These are phyloP conservation scores for Enhydra lutris DNA, from an alignment of 2,113 vertebrate genomes.

Conservation along the genomic window DNA sequence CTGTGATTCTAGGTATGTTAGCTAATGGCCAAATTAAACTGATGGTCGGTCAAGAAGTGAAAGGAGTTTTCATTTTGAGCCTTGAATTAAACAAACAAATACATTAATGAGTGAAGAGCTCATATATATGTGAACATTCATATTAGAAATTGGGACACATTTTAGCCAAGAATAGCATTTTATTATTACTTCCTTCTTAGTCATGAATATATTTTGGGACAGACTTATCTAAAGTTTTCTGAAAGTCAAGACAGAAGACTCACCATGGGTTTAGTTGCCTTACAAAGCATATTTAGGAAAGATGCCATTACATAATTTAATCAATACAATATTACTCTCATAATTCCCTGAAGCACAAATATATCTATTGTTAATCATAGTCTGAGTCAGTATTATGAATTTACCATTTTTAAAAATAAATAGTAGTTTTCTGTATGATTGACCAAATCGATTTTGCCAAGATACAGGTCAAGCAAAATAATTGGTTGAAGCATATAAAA, in stretches of 20 bases:
- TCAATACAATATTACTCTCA: neutral
- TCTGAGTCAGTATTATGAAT: neutral
- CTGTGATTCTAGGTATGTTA: neutral
- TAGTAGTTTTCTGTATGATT: neutral
- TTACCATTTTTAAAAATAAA: neutral
- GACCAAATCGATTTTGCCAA: neutral
- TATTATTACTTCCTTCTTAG: conserved; percentile 18
- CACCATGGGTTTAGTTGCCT: neutral
- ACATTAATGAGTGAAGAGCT: neutral
- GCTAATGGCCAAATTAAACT: neutral
- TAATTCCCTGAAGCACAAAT: neutral
- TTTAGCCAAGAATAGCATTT: conserved; percentile 20
- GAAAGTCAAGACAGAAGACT: neutral
- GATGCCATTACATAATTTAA: neutral
- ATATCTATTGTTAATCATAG: neutral
- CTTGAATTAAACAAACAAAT: neutral
- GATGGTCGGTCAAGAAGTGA: neutral
- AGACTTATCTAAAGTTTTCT: conserved; percentile 17
- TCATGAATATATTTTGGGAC: conserved; percentile 10
- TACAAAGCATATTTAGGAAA: neutral
- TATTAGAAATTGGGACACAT: neutral
- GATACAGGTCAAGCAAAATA: neutral
- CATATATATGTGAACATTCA: neutral
- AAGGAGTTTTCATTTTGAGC: neutral
- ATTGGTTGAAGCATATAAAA: neutral